A percentile compares a stretch with the other conserved stretches of the same genome.
Conservation (phyloP, 2,113 vertebrate genomes). For the Labeo rohita region DNA sequence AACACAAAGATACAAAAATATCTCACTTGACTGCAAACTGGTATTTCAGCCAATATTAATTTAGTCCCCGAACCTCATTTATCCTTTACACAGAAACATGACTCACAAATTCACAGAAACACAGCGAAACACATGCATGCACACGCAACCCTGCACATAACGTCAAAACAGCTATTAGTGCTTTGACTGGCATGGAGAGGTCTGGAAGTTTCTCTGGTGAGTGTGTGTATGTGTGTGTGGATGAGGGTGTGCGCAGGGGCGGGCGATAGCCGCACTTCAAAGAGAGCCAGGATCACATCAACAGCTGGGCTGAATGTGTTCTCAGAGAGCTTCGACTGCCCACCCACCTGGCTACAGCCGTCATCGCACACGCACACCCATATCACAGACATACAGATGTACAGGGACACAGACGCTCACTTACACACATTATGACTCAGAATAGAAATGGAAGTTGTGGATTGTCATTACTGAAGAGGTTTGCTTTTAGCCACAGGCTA, state of each 20-base stretch:
- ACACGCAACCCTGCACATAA: constrained; percentile 24
- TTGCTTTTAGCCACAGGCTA: constrained; percentile 32
- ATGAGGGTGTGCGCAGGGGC: constrained; percentile 40
- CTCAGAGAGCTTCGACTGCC: constrained; percentile 46
- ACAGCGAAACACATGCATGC: constrained; percentile 29
- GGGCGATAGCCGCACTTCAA: constrained; percentile 54
- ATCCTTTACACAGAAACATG: constrained; percentile 13
- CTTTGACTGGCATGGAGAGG: constrained; percentile 27
- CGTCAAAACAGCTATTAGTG: constrained; percentile 41
- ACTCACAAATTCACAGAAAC: constrained; percentile 33
- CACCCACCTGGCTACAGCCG: constrained; percentile 47
- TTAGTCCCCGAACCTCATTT: background rate
- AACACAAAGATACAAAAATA: background rate
- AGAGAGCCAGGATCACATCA: constrained; percentile 45
- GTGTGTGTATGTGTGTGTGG: constrained; percentile 40
- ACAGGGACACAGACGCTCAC: constrained; percentile 40
- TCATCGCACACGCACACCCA: constrained; percentile 1
- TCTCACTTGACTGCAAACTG: background rate
- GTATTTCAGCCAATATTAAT: background rate
- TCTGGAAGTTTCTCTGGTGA: constrained; percentile 43
- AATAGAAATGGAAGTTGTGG: constrained; percentile 40
- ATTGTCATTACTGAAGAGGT: constrained; percentile 42
- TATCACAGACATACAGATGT: constrained; percentile 31
- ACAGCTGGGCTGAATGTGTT: constrained; percentile 46
- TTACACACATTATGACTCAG: constrained; percentile 30